Conservation (phyloP, 2,113 vertebrate genomes). For the Neotragus pygmaeus region DNA sequence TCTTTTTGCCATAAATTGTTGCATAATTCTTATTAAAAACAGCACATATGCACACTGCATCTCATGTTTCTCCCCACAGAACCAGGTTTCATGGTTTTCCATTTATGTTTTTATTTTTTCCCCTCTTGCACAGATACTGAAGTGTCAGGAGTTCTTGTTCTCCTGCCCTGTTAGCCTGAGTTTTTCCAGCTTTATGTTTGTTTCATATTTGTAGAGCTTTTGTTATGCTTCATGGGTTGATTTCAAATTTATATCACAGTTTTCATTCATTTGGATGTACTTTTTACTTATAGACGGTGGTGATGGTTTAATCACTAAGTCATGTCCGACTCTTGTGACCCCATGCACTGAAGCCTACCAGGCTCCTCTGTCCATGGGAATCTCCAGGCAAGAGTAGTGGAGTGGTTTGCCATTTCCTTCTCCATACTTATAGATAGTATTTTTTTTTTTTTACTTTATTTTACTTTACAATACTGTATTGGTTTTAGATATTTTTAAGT, state of each 20-base stretch:
- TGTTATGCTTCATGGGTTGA: neutral
- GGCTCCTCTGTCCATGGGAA: neutral
- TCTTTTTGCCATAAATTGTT: neutral
- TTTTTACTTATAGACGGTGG: neutral
- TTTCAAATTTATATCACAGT: neutral
- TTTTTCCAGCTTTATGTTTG: neutral
- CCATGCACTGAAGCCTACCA: accelerated
- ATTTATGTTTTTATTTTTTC: neutral
- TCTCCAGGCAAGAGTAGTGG: neutral
- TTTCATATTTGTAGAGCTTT: neutral
- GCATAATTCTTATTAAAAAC: neutral
- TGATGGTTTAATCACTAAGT: neutral
- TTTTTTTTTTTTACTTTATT: too few relatives aligned
- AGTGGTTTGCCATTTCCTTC: neutral
- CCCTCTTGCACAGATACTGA: accelerated
- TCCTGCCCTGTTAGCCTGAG: neutral
- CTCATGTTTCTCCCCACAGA: neutral
- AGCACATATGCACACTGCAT: too few relatives aligned
- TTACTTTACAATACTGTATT: too few relatives aligned
- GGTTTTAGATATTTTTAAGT: neutral
- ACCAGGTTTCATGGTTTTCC: neutral
- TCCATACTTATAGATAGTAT: neutral
- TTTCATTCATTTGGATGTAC: neutral
- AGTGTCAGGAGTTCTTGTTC: neutral
- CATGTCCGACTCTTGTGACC: accelerated